These are phyloP conservation scores for Aphaenogaster ashmeadi DNA, from an alignment of 1,140 invertebrate species.

Conservation along the genomic window DNA sequence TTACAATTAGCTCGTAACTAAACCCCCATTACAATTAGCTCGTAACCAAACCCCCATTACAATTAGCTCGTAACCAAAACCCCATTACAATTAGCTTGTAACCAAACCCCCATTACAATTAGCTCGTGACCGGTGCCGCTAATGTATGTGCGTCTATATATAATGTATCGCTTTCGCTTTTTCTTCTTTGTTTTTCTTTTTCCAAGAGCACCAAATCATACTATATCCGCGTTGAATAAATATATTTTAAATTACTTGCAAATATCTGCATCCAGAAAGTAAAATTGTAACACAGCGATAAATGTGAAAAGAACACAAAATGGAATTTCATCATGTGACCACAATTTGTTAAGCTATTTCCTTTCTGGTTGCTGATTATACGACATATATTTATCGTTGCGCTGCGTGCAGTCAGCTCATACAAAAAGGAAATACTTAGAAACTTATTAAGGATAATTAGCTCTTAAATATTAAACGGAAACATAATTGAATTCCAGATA, in stretches of 20 bases:
- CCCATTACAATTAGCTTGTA: slow-evolving; percentile 76
- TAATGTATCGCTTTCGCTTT: slow-evolving; percentile 7
- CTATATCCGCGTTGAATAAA: not conserved
- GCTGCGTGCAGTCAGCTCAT: slow-evolving; percentile 84
- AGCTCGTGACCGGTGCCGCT: slow-evolving; percentile 64
- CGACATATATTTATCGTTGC: slow-evolving; percentile 22
- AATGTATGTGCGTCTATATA: slow-evolving; percentile 25
- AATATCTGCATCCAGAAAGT: slow-evolving; percentile 49
- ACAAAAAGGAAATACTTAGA: slow-evolving; percentile 76
- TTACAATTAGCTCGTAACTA: not conserved
- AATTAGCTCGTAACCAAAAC: slow-evolving; percentile 75
- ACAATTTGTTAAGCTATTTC: slow-evolving; percentile 67
- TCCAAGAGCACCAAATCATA: not conserved
- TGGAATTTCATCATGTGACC: slow-evolving; percentile 1
- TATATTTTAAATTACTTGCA: not conserved
- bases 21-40: slow-evolving; percentile 78
- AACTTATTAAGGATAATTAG: not conserved
- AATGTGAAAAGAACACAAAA: slow-evolving; percentile 38
- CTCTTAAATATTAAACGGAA: slow-evolving; percentile 11
- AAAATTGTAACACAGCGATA: not conserved
- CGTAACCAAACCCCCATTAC: slow-evolving; percentile 77
- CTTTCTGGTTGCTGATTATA: slow-evolving; percentile 72
- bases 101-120: slow-evolving; percentile 79
- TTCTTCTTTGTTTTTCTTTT: slow-evolving; percentile 8
- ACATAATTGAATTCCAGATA: not conserved